These are phyloP conservation scores for Gambusia yucatana DNA, from an alignment of 2,797 vertebrate genomes.

Conservation along the genomic window DNA sequence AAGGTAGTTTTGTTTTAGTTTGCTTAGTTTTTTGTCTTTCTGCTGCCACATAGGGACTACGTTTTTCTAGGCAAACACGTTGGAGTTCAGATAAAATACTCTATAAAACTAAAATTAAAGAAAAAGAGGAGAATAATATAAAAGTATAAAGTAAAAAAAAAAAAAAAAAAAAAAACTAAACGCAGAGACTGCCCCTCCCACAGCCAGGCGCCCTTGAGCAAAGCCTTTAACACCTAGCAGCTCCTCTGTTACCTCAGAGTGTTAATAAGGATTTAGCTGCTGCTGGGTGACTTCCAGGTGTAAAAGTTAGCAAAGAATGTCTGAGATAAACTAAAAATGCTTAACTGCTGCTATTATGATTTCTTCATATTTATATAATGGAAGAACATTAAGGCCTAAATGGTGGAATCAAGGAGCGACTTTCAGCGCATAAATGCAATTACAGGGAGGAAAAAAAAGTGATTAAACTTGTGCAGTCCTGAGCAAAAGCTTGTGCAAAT, in stretches of 20 bases:
- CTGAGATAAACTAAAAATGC: slow-evolving; percentile 1
- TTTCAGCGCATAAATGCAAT: neutral
- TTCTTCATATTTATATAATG: slow-evolving; percentile 15
- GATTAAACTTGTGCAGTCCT: neutral
- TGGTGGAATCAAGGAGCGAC: neutral
- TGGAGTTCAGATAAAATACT: neutral
- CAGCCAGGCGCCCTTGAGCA: slow-evolving; percentile 6
- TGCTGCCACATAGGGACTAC: slow-evolving; percentile 2
- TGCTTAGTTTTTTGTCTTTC: slow-evolving; percentile 25
- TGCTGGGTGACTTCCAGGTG: slow-evolving; percentile 9
- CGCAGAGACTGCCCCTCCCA: neutral
- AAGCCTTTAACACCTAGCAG: slow-evolving; percentile 14
- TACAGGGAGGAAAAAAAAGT: neutral
- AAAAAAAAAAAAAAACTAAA: slow-evolving; percentile 3
- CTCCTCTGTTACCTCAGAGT: neutral
- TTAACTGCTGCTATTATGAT: slow-evolving; percentile 17
- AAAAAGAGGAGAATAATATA: neutral
- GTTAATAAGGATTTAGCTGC: neutral
- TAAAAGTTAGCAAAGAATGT: neutral
- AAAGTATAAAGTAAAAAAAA: neutral
- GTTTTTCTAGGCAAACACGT: neutral
- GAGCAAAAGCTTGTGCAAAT: neutral
- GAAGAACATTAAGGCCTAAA: slow-evolving; percentile 5
- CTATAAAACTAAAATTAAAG: neutral
- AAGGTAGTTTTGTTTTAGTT: neutral